These are phyloP conservation scores for Sebastes jordani DNA, from an alignment of 2,797 vertebrate genomes.

Conservation along the genomic window DNA sequence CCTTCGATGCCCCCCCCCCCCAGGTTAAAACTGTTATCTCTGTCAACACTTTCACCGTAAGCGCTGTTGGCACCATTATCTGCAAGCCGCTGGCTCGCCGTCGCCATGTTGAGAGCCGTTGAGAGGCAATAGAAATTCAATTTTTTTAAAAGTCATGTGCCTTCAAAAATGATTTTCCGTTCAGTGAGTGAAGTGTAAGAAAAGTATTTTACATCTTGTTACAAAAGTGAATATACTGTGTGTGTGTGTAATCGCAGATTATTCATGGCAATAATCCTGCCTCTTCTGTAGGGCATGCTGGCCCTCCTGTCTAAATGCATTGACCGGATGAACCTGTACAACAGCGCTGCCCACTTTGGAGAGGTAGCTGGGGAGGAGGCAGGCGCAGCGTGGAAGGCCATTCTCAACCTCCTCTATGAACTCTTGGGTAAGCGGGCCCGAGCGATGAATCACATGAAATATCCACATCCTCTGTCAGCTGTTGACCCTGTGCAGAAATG, in stretches of 20 bases:
- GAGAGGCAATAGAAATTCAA: too few species aligned
- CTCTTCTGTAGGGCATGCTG: slow-evolving; percentile 91
- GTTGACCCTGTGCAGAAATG: slow-evolving; percentile 33
- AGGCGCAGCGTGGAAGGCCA: slow-evolving; percentile 93
- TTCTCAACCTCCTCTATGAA: slow-evolving; percentile 95
- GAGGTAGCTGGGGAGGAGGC: slow-evolving; percentile 91
- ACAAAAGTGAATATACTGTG: not conserved
- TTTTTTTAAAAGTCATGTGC: not conserved
- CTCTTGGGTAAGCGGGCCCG: slow-evolving; percentile 86
- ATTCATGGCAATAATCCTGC: not conserved
- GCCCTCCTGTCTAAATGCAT: slow-evolving; percentile 94
- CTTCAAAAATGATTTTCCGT: not conserved
- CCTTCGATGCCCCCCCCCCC: too few species aligned
- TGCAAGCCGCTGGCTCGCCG: too few species aligned
- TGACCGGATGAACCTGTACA: slow-evolving; percentile 94
- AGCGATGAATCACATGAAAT: slow-evolving; percentile 38
- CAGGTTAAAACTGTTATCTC: too few species aligned
- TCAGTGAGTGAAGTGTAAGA: not conserved
- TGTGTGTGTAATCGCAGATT: not conserved
- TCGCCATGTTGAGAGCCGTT: too few species aligned
- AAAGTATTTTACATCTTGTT: not conserved
- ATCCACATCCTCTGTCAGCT: slow-evolving; percentile 40
- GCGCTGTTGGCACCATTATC: too few species aligned
- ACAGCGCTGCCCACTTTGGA: slow-evolving; percentile 93
- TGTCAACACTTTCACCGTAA: too few species aligned